Evolutionary conservation across 2,888 invertebrate genomes (phyloP), one percentile per base, ranked within the genome.

Genomic region (Cyaniris semiargus): DNA sequence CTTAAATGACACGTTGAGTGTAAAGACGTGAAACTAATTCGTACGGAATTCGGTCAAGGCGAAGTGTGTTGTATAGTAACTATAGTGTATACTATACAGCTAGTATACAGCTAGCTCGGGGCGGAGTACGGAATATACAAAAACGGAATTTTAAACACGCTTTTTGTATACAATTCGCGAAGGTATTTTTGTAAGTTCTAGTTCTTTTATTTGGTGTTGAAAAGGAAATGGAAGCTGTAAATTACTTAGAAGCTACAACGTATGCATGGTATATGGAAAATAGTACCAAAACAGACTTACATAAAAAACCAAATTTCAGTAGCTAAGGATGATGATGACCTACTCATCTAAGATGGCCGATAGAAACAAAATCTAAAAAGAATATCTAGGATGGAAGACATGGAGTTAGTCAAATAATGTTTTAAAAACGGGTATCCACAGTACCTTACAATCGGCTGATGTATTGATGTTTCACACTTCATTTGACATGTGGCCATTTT

Each of bases 1-100:
- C 66, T 66, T 71, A n/a, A 71, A 71, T 38, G 71, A 71, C 71
- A 71, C 71, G 18, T 34, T 71, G 34, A 38, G 38, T 34, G n/a
- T n/a, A 71, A 71, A 71, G 34, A 71, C 34, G 71, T 71, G 71
- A 66, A 66, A 58, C 21, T 21, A 66, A 31, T 66, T 27, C 66
- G 5, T 21, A n/a, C 21, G 70, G 6, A 38, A 71, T 3, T 71
- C 8, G 71, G 71, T 71, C 71, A 71, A 71, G 66, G 66, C 66
- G 5, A 23, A 66, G 27, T 27, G 66, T 31, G 27, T 66, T 66
- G 13, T 23, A 31, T 27, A 31, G 66, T 31, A 15, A 53, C 18
- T 48, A 15, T 3, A 38, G 38, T 38, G 38, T 38, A 48, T 15
- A 48, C 48, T 53, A 53, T 53, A 18, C 53, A 15, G 15, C 53